Evolutionary conservation across 2,113 vertebrate species (phyloP).

Genomic region (Rattus norvegicus): GRCr8 NC_086026.1:105185501-105186000

Average conservation of each 20-base stretch:
- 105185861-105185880: background rate
- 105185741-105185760: slow-evolving; percentile 26
- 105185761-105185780: background rate
- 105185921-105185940: background rate
- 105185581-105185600: slow-evolving; percentile 62
- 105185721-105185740: slow-evolving; percentile 21
- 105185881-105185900: slow-evolving; percentile 36
- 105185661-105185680: background rate
- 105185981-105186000: slow-evolving; percentile 12
- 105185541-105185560: slow-evolving; percentile 57
- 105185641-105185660: background rate
- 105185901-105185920: slow-evolving; percentile 44
- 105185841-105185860: background rate
- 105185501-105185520: slow-evolving; percentile 49
- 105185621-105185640: slow-evolving; percentile 55
- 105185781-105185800: background rate
- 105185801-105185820: background rate
- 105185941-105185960: background rate
- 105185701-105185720: slow-evolving; percentile 71
- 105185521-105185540: slow-evolving; percentile 47
- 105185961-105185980: background rate
- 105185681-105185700: slow-evolving; percentile 50
- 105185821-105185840: background rate
- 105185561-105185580: slow-evolving; percentile 80
- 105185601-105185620: slow-evolving; percentile 45